Percentiles rank a stretch among this genome's conserved stretches.
These are phyloP conservation scores for Himantopus leucocephalus DNA, from an alignment of 2,113 vertebrate genomes.

Conservation along the genomic window DNA sequence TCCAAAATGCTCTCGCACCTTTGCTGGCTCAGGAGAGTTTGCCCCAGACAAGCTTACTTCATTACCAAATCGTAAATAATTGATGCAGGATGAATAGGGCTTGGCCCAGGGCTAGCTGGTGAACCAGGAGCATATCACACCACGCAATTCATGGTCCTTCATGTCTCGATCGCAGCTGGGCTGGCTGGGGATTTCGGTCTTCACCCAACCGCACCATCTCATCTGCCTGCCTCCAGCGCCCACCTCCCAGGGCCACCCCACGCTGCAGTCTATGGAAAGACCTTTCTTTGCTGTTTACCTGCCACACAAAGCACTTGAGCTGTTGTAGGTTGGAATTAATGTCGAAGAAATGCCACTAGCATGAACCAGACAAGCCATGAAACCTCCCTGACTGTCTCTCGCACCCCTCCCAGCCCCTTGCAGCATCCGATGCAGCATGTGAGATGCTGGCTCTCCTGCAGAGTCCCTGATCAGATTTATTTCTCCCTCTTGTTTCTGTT, in stretches of 20 bases:
- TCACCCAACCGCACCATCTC: rapidly evolving
- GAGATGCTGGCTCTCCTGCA: background rate
- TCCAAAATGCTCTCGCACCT: background rate
- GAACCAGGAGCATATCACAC: background rate
- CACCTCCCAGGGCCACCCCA: background rate
- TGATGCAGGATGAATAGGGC: background rate
- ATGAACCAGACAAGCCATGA: background rate
- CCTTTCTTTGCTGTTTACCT: background rate
- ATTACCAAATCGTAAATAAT: background rate
- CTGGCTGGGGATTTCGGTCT: background rate
- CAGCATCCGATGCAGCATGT: rapidly evolving
- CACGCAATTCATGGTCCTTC: background rate
- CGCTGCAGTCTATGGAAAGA: rapidly evolving
- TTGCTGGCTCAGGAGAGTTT: background rate
- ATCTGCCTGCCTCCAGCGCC: rapidly evolving
- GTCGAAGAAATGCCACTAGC: background rate
- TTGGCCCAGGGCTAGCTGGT: background rate
- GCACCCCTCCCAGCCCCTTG: background rate
- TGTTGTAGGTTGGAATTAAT: background rate
- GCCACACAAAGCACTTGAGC: background rate
- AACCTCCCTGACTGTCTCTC: rapidly evolving
- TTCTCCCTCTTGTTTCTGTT: background rate
- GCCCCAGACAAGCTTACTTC: background rate
- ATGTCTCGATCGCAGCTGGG: background rate
- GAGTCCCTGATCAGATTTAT: background rate